These are phyloP conservation scores for Pangasianodon gigas DNA, from an alignment of 2,113 vertebrate species.

Conservation along the genomic window DNA sequence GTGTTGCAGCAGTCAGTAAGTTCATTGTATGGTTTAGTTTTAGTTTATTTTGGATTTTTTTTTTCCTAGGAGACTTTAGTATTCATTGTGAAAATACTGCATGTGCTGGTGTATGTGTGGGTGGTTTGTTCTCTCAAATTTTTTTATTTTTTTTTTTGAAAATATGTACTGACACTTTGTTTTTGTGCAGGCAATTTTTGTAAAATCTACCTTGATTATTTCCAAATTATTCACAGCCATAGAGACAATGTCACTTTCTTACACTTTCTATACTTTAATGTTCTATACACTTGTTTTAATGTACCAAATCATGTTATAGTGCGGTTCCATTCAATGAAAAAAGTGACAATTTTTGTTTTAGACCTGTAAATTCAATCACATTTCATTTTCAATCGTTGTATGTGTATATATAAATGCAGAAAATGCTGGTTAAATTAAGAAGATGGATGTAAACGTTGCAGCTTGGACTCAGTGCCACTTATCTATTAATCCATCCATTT, in stretches of 20 bases:
- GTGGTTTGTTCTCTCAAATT: neutral
- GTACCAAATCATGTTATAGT: conserved; percentile 4
- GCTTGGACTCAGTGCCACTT: conserved; percentile 28
- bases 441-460: neutral
- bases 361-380: neutral
- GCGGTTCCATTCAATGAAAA: neutral
- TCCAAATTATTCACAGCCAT: conserved; percentile 24
- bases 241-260: neutral
- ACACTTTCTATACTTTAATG: neutral
- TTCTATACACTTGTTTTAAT: neutral
- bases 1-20: conserved; percentile 48
- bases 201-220: neutral
- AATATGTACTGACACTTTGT: neutral
- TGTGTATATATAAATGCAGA: neutral
- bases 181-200: neutral
- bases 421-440: neutral
- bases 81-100: conserved; percentile 11
- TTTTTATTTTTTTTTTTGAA: neutral
- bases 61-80: conserved; percentile 56
- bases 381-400: neutral
- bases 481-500: conserved; percentile 38
- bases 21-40: conserved; percentile 6
- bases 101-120: conserved; percentile 21
- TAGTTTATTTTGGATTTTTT: conserved; percentile 29
- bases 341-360: neutral